Base-by-base conservation (phyloP, 2,113 vertebrate species). In the Gasterosteus aculeatus region DNA sequence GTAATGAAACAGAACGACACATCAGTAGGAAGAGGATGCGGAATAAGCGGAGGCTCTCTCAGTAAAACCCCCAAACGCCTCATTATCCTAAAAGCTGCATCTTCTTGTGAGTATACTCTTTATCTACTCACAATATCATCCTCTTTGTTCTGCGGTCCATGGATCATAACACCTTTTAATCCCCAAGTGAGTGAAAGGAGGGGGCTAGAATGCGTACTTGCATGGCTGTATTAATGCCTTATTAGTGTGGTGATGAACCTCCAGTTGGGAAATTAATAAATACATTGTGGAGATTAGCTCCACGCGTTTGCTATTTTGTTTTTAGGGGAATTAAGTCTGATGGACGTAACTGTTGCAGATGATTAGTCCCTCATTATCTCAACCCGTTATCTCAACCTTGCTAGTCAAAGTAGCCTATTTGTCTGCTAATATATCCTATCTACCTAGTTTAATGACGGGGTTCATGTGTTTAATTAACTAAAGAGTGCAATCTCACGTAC, bases 331-430 rank as follows among this genome's bases (percentile, higher is more conserved):
- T 90, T 89, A 88, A 87, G 81, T 80, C 75, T 80, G 72, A 80
- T 82, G 88, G 88, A 90, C 70, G 89, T 88, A 91, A 90, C 85
- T 85, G 83, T 81, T 81, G 70, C 75, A 83, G 72, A 72, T 93
- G 87, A 93, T 90, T 91, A 93, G 86, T 88, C 74, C 46, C 85
- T 93, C 89, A 84, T 93, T 93, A 94, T 88, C 78, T 77, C 33
- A 88, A 83, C 74, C 87, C 86, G 93, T 94, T 92, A 93, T 92
- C 87, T 87, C 70, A 67, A 67, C 64, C 88, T 84, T 78, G 84
- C 85, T 85, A 75, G 84, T 85, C 69, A 88, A 87, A 92, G 87
- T 73, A 69, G 78, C 80, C 85, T 61, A 88, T 93, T 94, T 93
- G 88, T 93, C 88, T 82, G 61, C 83, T 80, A 90, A 90, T 63